These are phyloP conservation scores for Carabus problematicus DNA, from an alignment of 2,888 invertebrate genomes.

Conservation along the genomic window DNA sequence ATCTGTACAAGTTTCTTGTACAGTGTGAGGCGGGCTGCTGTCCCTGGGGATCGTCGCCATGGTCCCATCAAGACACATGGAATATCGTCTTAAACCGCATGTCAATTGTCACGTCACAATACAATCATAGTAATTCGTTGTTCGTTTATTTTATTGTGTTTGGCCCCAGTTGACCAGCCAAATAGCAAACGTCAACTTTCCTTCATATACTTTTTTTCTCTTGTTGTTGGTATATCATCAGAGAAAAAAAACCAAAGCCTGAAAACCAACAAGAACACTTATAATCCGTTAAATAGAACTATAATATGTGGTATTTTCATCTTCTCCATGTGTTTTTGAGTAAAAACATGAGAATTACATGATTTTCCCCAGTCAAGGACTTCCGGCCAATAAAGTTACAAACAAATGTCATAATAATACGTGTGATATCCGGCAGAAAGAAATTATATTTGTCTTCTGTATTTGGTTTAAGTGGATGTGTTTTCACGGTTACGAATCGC, in stretches of 20 bases:
- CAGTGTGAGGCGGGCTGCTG: slow-evolving; percentile 22
- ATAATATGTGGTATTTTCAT: background rate
- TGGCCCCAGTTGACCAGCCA: slow-evolving; percentile 44
- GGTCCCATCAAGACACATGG: slow-evolving; percentile 38
- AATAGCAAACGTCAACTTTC: slow-evolving; percentile 21
- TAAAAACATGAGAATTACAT: background rate
- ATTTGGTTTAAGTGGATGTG: background rate
- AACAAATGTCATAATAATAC: too few species aligned
- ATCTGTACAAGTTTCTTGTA: too few species aligned
- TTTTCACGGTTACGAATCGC: slow-evolving; percentile 15
- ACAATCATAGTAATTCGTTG: slow-evolving; percentile 51
- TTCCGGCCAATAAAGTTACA: too few species aligned
- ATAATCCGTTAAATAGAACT: background rate
- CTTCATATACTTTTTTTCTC: background rate
- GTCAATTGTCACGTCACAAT: slow-evolving; percentile 53
- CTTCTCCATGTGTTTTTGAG: background rate
- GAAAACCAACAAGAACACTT: background rate
- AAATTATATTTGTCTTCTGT: too few species aligned
- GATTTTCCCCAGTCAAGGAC: too few species aligned
- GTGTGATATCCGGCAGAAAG: too few species aligned
- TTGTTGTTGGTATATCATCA: background rate
- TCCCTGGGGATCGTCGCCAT: slow-evolving; percentile 13
- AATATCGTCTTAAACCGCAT: slow-evolving; percentile 46
- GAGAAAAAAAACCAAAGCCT: background rate
- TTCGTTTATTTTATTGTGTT: slow-evolving; percentile 51